Conservation (phyloP, 1,140 invertebrate species). For the Drosophila neocordata region DNA sequence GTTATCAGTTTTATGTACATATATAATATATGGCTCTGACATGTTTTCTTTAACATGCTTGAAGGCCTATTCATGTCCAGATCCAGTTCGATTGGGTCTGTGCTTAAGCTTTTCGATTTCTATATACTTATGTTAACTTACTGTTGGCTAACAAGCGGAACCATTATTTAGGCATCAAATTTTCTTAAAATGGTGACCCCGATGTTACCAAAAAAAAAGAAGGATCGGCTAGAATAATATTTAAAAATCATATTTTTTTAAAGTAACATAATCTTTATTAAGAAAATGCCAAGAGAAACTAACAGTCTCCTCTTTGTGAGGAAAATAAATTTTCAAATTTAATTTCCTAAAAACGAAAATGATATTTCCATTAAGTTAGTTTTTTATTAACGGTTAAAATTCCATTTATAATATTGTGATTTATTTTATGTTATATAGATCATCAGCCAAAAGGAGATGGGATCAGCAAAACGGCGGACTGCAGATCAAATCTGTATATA, state of each 20-base stretch:
- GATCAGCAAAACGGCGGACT: background rate
- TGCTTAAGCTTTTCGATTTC: slow-evolving; percentile 55
- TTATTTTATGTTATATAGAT: background rate
- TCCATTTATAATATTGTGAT: background rate
- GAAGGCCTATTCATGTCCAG: slow-evolving; percentile 48
- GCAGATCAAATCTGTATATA: background rate
- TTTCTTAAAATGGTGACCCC: background rate
- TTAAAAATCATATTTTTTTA: too few species aligned
- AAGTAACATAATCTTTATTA: too few species aligned
- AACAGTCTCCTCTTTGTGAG: too few species aligned
- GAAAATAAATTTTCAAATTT: too few species aligned
- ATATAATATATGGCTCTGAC: slow-evolving; percentile 48
- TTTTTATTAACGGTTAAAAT: too few species aligned
- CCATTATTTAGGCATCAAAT: background rate
- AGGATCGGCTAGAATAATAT: too few species aligned
- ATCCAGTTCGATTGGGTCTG: slow-evolving; percentile 28
- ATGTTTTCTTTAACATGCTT: slow-evolving; percentile 79
- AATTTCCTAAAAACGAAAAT: too few species aligned
- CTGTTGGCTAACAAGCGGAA: background rate
- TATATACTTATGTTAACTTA: slow-evolving; percentile 25
- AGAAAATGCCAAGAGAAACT: too few species aligned
- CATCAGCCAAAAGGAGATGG: background rate
- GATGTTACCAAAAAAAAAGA: background rate
- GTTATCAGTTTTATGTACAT: slow-evolving; percentile 18
- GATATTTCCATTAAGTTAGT: too few species aligned